Conservation (phyloP, 2,113 vertebrate genomes). For the Xiphias gladius region DNA sequence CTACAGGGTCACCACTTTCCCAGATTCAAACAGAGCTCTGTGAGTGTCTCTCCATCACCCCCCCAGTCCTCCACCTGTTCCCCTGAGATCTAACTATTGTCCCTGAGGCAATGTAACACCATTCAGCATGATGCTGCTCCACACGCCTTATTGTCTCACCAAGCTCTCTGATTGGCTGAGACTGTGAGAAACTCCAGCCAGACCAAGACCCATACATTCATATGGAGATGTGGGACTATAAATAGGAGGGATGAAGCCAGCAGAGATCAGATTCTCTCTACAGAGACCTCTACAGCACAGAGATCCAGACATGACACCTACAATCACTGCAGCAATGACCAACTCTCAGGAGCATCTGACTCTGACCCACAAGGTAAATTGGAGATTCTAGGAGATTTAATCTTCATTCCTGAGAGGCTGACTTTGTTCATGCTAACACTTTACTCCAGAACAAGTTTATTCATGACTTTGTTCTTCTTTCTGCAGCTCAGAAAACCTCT, state of each 20-base stretch:
- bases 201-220: constrained; percentile 81
- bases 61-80: constrained; percentile 70
- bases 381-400: background rate
- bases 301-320: constrained; percentile 71
- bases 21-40: constrained; percentile 65
- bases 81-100: constrained; percentile 71
- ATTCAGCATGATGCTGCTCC: constrained; percentile 29
- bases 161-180: constrained; percentile 76
- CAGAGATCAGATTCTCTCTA: constrained; percentile 74
- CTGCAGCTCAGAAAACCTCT: constrained; percentile 47
- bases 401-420: too few relatives aligned
- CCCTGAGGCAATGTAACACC: constrained; percentile 23
- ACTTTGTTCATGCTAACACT: background rate
- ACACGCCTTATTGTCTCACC: constrained; percentile 43
- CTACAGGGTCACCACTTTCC: constrained; percentile 72
- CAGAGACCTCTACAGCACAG: constrained; percentile 75
- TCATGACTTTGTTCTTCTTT: constrained; percentile 8
- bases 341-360: constrained; percentile 41
- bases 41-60: constrained; percentile 39
- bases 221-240: constrained; percentile 83
- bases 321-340: constrained; percentile 64
- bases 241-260: constrained; percentile 77
- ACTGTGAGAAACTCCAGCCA: constrained; percentile 80
- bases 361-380: constrained; percentile 73
- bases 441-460: background rate